These are phyloP conservation scores for Apoderus coryli DNA, from an alignment of 2,888 invertebrate genomes.

Conservation along the genomic window DNA sequence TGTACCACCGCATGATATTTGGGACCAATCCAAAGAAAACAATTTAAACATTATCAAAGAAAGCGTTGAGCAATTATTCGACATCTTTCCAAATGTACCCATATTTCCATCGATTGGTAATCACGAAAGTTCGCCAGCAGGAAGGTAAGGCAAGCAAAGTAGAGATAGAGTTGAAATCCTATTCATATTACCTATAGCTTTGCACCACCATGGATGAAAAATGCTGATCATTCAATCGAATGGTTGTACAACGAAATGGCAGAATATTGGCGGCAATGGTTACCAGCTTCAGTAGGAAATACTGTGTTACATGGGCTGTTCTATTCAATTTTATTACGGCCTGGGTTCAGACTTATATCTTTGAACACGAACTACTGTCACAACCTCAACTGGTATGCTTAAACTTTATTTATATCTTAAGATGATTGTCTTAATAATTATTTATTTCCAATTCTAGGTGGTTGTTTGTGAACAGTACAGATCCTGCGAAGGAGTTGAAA, in stretches of 20 bases:
- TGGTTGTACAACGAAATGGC: slow-evolving; percentile 87
- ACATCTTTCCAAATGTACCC: slow-evolving; percentile 77
- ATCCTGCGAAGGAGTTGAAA: slow-evolving; percentile 85
- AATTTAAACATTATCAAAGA: slow-evolving; percentile 71
- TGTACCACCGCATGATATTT: slow-evolving; percentile 87
- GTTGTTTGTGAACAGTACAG: slow-evolving; percentile 88
- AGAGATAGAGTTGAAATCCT: background rate
- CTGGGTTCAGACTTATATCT: slow-evolving; percentile 81
- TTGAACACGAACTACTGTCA: slow-evolving; percentile 93
- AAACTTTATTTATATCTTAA: no score
- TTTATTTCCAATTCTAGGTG: slow-evolving; percentile 60
- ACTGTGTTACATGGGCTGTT: slow-evolving; percentile 77
- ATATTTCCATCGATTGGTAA: slow-evolving; percentile 92
- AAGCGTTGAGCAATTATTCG: slow-evolving; percentile 66
- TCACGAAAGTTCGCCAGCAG: slow-evolving; percentile 93
- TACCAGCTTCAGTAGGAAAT: slow-evolving; percentile 65
- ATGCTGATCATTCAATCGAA: slow-evolving; percentile 64
- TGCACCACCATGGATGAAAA: slow-evolving; percentile 70
- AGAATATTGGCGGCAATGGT: slow-evolving; percentile 79
- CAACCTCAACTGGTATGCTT: slow-evolving; percentile 80
- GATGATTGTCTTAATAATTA: no score
- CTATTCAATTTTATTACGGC: slow-evolving; percentile 78
- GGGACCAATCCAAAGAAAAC: slow-evolving; percentile 79
- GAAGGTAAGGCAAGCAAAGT: slow-evolving; percentile 47
- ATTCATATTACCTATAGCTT: slow-evolving; percentile 44